Conservation (phyloP, 2,888 invertebrate species). For the Chaetogeoica ovagalla region DNA sequence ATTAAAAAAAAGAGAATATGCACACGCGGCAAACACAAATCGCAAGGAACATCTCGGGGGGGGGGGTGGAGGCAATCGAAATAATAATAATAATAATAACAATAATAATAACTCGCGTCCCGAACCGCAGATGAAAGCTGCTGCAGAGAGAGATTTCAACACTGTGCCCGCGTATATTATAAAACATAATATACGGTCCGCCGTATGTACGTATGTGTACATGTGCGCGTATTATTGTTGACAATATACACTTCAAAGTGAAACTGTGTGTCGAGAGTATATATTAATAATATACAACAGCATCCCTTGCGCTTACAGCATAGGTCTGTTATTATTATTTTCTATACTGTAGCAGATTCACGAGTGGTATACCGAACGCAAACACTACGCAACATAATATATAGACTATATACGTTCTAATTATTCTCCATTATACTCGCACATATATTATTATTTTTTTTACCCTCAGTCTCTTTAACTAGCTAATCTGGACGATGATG, state of each 20-base stretch:
- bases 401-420: constrained; percentile 28
- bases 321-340: constrained; percentile 20
- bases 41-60: constrained; percentile 10
- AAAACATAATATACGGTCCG: not conserved
- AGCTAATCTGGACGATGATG: not conserved
- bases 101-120: not conserved
- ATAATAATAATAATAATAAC: not conserved
- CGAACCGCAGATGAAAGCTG: not conserved
- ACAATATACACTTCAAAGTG: constrained; percentile 49
- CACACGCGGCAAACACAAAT: not conserved
- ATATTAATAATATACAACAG: not conserved
- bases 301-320: not conserved
- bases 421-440: constrained; percentile 19
- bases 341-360: not conserved
- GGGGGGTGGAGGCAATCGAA: not conserved
- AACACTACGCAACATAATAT: constrained; percentile 1
- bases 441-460: not conserved
- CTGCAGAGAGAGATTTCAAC: constrained; percentile 14
- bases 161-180: not conserved
- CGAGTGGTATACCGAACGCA: constrained; percentile 40
- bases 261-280: constrained; percentile 7
- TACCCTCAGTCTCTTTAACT: not conserved
- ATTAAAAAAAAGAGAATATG: not conserved
- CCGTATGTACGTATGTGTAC: not conserved
- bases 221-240: constrained; percentile 31